Percentiles rank a stretch among this genome's conserved stretches.
Evolutionary conservation across 2,113 vertebrate genomes (phyloP).

Genomic region (Martes martes): DNA sequence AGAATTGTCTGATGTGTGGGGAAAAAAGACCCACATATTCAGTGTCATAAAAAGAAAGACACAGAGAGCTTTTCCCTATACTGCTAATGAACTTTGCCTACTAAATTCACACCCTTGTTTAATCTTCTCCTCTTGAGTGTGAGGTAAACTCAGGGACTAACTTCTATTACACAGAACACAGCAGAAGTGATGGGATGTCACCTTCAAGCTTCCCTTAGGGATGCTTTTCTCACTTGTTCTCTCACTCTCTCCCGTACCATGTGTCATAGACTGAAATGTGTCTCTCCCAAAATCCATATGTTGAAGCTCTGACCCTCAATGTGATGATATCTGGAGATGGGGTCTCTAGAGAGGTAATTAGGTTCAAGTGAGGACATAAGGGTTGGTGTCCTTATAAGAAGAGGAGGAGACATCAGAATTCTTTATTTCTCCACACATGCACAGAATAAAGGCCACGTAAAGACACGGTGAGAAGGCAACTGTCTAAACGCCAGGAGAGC

Average conservation of each 20-base stretch:
- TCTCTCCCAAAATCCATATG: neutral
- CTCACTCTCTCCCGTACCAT: neutral
- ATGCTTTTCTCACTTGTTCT: neutral
- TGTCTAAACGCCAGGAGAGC: neutral
- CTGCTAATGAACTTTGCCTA: neutral
- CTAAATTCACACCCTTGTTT: neutral
- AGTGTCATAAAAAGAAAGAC: neutral
- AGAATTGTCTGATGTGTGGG: neutral
- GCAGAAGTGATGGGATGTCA: neutral
- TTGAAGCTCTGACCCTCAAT: neutral
- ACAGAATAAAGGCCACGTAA: neutral
- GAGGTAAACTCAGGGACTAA: neutral
- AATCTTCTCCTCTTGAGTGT: neutral
- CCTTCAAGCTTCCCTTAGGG: neutral
- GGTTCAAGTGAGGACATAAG: neutral
- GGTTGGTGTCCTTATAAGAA: neutral
- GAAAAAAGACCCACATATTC: neutral
- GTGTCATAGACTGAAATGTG: neutral
- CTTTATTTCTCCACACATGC: neutral
- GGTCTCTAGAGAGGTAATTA: neutral
- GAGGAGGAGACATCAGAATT: neutral
- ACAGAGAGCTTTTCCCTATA: neutral
- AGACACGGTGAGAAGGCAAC: too few species aligned
- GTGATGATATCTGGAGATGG: neutral
- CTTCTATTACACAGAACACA: neutral